Evolutionary conservation across 1,140 invertebrate species (phyloP), one percentile per base, ranked within the genome.

Genomic region (Mycetomoellerius zeteki): DNA sequence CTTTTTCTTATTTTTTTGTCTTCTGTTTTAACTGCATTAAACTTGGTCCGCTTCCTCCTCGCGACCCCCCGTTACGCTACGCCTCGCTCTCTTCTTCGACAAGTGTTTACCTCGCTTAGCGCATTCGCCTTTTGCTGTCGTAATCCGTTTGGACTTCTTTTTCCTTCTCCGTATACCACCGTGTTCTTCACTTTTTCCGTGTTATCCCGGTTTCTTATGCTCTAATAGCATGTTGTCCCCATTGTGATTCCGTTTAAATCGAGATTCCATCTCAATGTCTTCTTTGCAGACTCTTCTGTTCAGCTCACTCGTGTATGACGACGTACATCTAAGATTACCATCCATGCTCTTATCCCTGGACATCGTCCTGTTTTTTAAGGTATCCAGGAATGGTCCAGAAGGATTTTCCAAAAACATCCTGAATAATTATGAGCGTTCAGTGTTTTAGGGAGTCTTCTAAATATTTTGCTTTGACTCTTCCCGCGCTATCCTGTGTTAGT

Each of bases 21-120:
- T 30, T 73, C 24, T 24, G 16, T 75, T 60, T 73, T 84, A 81
- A 81, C 65, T 72, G 65, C 67, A 82, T 82, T 72, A 82, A 82
- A 82, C 80, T 62, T 75, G 69, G 21, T 60, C 14, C 37, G 37
- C 3, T 37, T 24, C 52, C 60, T 14, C 37, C 0, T 12, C 16
- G 37, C 24, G 24, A 24, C 60, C 30, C 30, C 43, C 43, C 19
- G 27, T 80, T 56, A 24, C 33, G 16, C 30, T 43, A n/a, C 65
- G 33, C 14, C 62, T 80, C 30, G 65, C 24, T 81, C 65, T 72
- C 24, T 60, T 30, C 65, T 43, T 73, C 67, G 54, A 81, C 52
- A 56, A 81, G 65, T 67, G 54, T 82, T 82, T 60, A 82, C 14
- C 37, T 58, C 65, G 65, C 43, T 47, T 65, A 78, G 60, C 60